Evolutionary conservation across 2,888 invertebrate genomes (phyloP), one percentile per base, ranked within the genome.

Genomic region (Caenorhabditis doughertyi): DNA sequence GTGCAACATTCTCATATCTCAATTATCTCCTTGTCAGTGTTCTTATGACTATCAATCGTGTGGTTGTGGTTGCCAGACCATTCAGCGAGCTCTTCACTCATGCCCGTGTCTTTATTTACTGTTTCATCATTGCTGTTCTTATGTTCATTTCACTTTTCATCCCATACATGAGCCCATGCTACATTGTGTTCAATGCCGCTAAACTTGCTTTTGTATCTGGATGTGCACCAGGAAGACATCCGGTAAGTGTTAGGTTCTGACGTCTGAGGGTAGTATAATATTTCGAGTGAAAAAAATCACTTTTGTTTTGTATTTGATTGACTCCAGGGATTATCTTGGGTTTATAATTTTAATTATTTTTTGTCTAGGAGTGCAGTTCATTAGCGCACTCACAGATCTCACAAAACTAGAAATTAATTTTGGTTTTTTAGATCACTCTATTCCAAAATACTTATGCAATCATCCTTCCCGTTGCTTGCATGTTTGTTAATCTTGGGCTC

Each of bases 141-240:
- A 51, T 49, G 27, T 25, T 72, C n/a, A 51, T 60, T 29, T 72
- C 71, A 7, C 16, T 72, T n/a, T 32, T 25, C 16, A 72, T 72
- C n/a, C 71, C 71, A 16, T 72, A 72, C 51, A 49, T 35, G 21
- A 62, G 71, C 16, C 60, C 60, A 5, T 72, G 71, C 39, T 35
- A 23, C 18, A 60, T 72, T 5, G n/a, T 29, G 0, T 72, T 72
- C 60, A 51, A 60, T 8, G 51, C 23, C 21, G 5, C 25, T 0
- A 60, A 72, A 18, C 23, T 72, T 9, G 13, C 60, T 5, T 72
- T 72, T 21, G 60, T 60, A 2, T 72, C 71, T 13, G 71, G 62
- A 16, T 73, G 72, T 55, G 62, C 72, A 8, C 72, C 72, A 18
- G 53, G 53, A 13, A 39, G 72, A 27, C 72, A 73, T 39, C 62